Percentiles rank a stretch among this genome's conserved stretches.
phyloP scores from a whole-genome alignment of 2,888 invertebrate species.

The Chrysolina americana region DNA sequence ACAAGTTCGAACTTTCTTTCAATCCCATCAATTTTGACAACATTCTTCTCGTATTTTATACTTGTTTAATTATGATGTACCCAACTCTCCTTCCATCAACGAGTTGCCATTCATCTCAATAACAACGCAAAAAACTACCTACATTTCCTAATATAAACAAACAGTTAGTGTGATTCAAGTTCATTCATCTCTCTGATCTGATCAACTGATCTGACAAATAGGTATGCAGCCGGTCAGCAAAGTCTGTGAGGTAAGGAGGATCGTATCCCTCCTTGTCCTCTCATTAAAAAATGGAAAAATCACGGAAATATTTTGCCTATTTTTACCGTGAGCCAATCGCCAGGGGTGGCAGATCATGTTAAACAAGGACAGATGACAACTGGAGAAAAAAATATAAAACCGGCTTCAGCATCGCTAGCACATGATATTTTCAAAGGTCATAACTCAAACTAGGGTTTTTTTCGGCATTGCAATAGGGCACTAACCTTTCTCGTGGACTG shows the following conservation, averaged over 20 bases:
- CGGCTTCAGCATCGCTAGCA: conserved; percentile 48
- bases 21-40: too few species aligned
- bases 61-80: too few species aligned
- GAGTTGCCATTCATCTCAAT: neutral
- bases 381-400: conserved; percentile 49
- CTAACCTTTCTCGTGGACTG: conserved; percentile 54
- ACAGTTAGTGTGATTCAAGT: conserved; percentile 20
- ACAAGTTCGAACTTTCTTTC: too few species aligned
- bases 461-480: conserved; percentile 44
- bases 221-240: neutral
- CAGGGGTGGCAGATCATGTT: conserved; percentile 24
- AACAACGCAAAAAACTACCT: neutral
- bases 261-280: neutral
- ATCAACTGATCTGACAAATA: neutral
- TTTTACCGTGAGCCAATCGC: neutral
- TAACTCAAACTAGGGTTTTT: conserved; percentile 56
- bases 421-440: conserved; percentile 51
- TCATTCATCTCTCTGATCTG: conserved; percentile 11
- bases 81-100: neutral
- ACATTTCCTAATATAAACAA: neutral
- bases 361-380: conserved; percentile 37
- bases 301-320: conserved; percentile 4
- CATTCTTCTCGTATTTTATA: too few species aligned
- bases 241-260: too few species aligned
- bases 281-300: conserved; percentile 27